Evolutionary conservation across 2,113 vertebrate genomes (phyloP).

Genomic region (Vulpes ferrilata): DNA sequence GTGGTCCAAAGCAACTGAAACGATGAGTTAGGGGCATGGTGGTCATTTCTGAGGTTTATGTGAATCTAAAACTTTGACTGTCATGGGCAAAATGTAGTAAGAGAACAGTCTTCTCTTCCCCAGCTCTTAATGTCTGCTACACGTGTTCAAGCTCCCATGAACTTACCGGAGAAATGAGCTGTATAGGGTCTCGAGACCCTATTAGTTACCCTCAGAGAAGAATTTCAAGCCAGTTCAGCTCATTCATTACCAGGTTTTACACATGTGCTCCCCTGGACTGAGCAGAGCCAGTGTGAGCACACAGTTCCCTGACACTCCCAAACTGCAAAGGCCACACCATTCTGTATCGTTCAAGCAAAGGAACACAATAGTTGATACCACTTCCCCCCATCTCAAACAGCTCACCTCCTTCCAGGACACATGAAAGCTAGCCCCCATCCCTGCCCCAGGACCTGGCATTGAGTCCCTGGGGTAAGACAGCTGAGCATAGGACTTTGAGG

Average conservation of each 20-base stretch:
- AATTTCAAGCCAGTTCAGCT: not conserved
- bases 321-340: not conserved
- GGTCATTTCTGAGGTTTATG: not conserved
- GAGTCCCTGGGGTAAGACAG: conserved; percentile 56
- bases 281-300: not conserved
- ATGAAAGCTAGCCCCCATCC: not conserved
- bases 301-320: not conserved
- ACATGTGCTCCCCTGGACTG: not conserved
- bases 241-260: not conserved
- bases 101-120: not conserved
- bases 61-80: conserved; percentile 3
- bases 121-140: not conserved
- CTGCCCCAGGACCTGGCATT: conserved; percentile 30
- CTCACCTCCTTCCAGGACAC: not conserved
- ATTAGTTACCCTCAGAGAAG: not conserved
- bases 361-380: not conserved
- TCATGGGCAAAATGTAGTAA: not conserved
- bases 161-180: not conserved
- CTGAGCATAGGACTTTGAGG: conserved; percentile 53
- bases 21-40: not conserved
- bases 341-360: conserved; percentile 11
- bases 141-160: not conserved
- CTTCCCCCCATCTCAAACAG: not conserved
- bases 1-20: not conserved
- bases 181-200: not conserved